Evolutionary conservation across 2,888 invertebrate species (phyloP).

Genomic region (Lydus trimaculatus): DNA sequence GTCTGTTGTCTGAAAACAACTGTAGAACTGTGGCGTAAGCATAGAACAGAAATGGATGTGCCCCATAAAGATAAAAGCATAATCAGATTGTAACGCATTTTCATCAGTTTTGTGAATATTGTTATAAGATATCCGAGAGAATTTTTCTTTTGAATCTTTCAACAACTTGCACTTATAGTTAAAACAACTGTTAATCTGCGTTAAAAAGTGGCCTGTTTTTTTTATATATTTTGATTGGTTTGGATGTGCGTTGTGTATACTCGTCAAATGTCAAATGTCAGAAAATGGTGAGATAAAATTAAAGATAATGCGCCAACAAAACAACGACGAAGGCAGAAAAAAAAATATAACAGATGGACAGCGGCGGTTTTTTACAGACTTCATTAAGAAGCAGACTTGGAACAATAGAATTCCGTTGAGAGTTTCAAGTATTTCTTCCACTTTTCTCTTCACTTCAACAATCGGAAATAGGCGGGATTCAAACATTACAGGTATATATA

Average conservation of each 20-base stretch:
- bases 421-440: neutral
- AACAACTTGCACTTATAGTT: neutral
- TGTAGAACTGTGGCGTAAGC: neutral
- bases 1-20: neutral
- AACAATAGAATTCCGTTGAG: slow-evolving; percentile 3
- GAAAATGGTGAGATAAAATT: neutral
- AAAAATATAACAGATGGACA: neutral
- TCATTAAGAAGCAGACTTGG: neutral
- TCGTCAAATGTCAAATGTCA: neutral
- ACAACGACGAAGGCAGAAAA: neutral
- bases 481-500: neutral
- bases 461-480: neutral
- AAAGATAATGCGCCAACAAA: neutral
- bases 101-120: neutral
- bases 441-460: neutral
- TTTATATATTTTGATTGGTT: too few species aligned
- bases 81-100: neutral
- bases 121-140: neutral
- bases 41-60: neutral
- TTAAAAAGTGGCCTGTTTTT: too few species aligned
- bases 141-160: too few species aligned
- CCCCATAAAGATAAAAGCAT: slow-evolving; percentile 3
- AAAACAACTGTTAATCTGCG: too few species aligned
- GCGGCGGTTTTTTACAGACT: neutral
- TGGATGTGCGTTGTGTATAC: too few species aligned